These are phyloP conservation scores for Formica exsecta DNA, from an alignment of 1,140 invertebrate species.

Conservation along the genomic window DNA sequence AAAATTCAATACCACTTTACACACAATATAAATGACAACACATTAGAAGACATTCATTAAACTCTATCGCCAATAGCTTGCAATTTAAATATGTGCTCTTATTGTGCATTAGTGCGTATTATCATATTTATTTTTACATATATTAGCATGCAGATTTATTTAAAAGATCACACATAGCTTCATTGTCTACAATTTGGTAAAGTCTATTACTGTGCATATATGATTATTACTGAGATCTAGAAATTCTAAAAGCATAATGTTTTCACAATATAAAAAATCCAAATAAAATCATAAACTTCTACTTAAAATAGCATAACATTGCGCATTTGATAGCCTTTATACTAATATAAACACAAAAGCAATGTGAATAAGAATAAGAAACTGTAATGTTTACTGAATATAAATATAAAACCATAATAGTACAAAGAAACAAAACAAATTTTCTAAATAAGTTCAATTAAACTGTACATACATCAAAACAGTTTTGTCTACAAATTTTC, in stretches of 20 bases:
- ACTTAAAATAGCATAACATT: slow-evolving; percentile 21
- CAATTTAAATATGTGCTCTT: slow-evolving; percentile 5
- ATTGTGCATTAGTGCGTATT: background rate
- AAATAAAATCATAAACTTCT: background rate
- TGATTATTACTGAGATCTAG: background rate
- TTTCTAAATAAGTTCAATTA: slow-evolving; percentile 15
- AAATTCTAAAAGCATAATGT: slow-evolving; percentile 19
- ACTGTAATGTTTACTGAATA: slow-evolving; percentile 38
- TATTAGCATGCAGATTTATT: slow-evolving; percentile 37
- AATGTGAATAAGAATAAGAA: slow-evolving; percentile 35
- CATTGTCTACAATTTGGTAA: background rate
- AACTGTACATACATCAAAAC: slow-evolving; percentile 23
- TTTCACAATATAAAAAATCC: slow-evolving; percentile 4
- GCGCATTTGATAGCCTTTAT: background rate
- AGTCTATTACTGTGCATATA: slow-evolving; percentile 6
- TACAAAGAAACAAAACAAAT: slow-evolving; percentile 1
- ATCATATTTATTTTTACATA: background rate
- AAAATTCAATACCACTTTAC: background rate
- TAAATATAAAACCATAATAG: background rate
- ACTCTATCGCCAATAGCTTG: background rate
- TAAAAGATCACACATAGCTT: slow-evolving; percentile 8
- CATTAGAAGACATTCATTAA: background rate
- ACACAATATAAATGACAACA: background rate
- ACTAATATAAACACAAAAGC: slow-evolving; percentile 10
- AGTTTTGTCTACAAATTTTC: slow-evolving; percentile 29